These are phyloP conservation scores for Neotoma lepida DNA, from an alignment of 2,113 vertebrate genomes.

Conservation along the genomic window DNA sequence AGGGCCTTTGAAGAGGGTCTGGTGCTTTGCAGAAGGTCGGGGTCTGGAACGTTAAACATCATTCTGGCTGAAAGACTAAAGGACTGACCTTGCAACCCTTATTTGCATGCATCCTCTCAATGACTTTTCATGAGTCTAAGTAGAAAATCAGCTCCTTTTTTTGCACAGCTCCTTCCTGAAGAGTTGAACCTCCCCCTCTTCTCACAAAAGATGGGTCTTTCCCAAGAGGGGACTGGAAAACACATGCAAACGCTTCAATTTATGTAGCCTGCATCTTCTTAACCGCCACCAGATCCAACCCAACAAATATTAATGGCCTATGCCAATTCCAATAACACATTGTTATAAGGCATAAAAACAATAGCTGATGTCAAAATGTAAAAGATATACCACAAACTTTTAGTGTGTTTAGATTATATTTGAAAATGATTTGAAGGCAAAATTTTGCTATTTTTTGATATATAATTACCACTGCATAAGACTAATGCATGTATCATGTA, in stretches of 20 bases:
- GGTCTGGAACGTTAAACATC: slow-evolving; percentile 61
- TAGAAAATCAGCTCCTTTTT: slow-evolving; percentile 65
- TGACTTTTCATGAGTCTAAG: slow-evolving; percentile 66
- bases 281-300: slow-evolving; percentile 14
- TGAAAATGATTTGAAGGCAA: slow-evolving; percentile 63
- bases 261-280: slow-evolving; percentile 31
- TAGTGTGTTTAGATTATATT: slow-evolving; percentile 21
- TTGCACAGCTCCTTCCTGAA: slow-evolving; percentile 51
- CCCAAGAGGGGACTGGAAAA: neutral
- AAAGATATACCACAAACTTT: slow-evolving; percentile 76
- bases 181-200: slow-evolving; percentile 40
- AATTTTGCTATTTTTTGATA: slow-evolving; percentile 67
- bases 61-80: slow-evolving; percentile 54
- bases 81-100: slow-evolving; percentile 49
- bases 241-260: slow-evolving; percentile 22
- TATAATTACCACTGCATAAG: slow-evolving; percentile 56
- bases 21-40: neutral
- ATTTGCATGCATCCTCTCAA: slow-evolving; percentile 63
- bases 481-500: slow-evolving; percentile 16
- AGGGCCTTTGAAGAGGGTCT: slow-evolving; percentile 50
- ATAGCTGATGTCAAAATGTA: slow-evolving; percentile 70
- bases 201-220: slow-evolving; percentile 59
- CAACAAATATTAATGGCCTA: slow-evolving; percentile 6
- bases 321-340: slow-evolving; percentile 55
- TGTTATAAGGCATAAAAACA: neutral